Percentiles rank a stretch among this genome's conserved stretches.
Conservation (phyloP, 2,888 invertebrate genomes). For the Euzophera pinguis region DNA sequence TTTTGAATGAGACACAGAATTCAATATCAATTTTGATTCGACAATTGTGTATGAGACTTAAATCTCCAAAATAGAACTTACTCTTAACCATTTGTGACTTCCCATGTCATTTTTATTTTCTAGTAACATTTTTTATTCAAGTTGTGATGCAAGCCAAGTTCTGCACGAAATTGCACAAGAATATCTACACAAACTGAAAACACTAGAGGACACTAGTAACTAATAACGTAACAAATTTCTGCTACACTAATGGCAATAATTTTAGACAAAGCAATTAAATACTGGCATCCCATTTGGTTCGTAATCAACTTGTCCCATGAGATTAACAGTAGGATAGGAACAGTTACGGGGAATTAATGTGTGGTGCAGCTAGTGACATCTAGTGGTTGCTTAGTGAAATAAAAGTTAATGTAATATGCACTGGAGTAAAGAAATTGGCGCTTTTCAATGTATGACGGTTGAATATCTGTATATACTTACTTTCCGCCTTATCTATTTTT, state of each 20-base stretch:
- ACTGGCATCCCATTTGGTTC: slow-evolving; percentile 24
- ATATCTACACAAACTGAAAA: neutral
- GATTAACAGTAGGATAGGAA: slow-evolving; percentile 32
- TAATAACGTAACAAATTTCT: neutral
- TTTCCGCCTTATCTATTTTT: too few species aligned
- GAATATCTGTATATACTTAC: too few species aligned
- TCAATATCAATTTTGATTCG: too few species aligned
- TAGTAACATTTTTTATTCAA: neutral
- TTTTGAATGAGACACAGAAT: too few species aligned
- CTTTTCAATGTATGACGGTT: too few species aligned
- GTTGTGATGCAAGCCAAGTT: too few species aligned
- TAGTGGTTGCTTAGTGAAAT: slow-evolving; percentile 24
- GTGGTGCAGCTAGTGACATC: slow-evolving; percentile 15
- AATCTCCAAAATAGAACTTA: too few species aligned
- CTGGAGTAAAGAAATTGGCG: too few species aligned
- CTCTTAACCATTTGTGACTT: too few species aligned
- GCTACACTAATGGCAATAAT: slow-evolving; percentile 21
- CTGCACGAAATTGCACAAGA: too few species aligned
- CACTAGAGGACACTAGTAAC: neutral
- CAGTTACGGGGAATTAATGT: slow-evolving; percentile 26
- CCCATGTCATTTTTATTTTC: too few species aligned
- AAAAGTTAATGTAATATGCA: neutral
- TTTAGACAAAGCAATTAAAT: slow-evolving; percentile 25
- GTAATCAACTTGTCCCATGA: slow-evolving; percentile 36
- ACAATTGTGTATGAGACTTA: too few species aligned